Base-by-base conservation (phyloP, 2,113 vertebrate species). In the Deroptyus accipitrinus region DNA sequence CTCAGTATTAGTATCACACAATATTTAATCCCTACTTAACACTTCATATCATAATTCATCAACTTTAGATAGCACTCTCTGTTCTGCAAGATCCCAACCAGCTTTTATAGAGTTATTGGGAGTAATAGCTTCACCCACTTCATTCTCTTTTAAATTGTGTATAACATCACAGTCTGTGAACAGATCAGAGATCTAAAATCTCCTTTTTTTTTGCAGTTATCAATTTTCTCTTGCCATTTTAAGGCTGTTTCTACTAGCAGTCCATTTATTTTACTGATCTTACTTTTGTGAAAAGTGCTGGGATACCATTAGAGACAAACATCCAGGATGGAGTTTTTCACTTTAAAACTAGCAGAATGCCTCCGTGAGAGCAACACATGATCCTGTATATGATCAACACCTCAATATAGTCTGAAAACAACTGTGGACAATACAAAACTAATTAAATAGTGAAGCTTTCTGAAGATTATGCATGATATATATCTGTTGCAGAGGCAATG, bases 301-400 rank as follows among this genome's bases (percentile, higher is more conserved):
- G 30, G 35, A 24, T 31, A 51, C 48, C n/a, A n/a, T 55, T 62
- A 49, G 11, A 55, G 35, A 75, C 42, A 59, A 75, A 64, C 16
- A 66, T 22, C 25, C 35, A 33, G 46, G 52, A 70, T 2, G 2
- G 52, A 70, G 16, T 17, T 77, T 77, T 73, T n/a, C 8, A 10
- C 48, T 55, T 82, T 35, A 54, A 52, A 66, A 44, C 10, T 9
- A 28, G 23, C 27, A 66, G 18, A 46, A 13, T 12, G 8, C 7
- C 62, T 82, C 41, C 13, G 7, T 19, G 35, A 87, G 3, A 72
- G n/a, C 2, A 1, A 39, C 12, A 5, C 0, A 1, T 30, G 17
- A 83, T 51, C 13, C 2, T 55, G 13, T 33, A 17, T 33, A 24
- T 8, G 9, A 76, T 41, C 57, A 87, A 90, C 35, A 57, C 14